phyloP scores from a whole-genome alignment of 2,797 vertebrate species.

The Chelonia mydas region DNA sequence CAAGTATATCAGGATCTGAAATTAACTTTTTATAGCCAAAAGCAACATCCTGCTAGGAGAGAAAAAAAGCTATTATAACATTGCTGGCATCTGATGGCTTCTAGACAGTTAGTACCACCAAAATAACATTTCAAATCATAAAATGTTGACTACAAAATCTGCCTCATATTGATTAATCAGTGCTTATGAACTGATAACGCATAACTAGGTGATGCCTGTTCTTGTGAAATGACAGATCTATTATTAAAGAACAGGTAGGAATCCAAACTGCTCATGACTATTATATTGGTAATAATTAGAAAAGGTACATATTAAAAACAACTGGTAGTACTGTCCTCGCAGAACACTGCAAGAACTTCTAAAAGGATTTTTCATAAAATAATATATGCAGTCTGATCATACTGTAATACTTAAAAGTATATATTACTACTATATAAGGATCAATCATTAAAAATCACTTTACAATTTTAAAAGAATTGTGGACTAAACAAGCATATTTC shows the following conservation, averaged over 20 bases:
- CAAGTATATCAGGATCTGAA: conserved; percentile 91
- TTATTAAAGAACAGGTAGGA: conserved; percentile 58
- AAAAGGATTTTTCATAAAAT: not conserved
- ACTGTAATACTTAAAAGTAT: conserved; percentile 16
- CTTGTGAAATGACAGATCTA: conserved; percentile 68
- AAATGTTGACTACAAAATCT: conserved; percentile 74
- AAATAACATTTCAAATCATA: conserved; percentile 81
- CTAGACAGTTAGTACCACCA: conserved; percentile 79
- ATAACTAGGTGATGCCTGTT: conserved; percentile 52
- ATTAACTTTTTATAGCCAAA: conserved; percentile 92
- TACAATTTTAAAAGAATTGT: not conserved
- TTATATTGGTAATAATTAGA: conserved; percentile 34
- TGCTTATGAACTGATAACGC: conserved; percentile 66
- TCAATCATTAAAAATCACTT: conserved; percentile 21
- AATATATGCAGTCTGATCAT: not conserved
- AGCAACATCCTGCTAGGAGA: conserved; percentile 86
- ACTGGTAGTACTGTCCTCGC: not conserved
- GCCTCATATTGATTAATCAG: conserved; percentile 76
- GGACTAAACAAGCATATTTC: not conserved
- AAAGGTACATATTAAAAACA: conserved; percentile 27
- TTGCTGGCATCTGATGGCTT: conserved; percentile 81
- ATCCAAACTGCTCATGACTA: not conserved
- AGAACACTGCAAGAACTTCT: conserved; percentile 11
- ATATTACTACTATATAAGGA: not conserved
- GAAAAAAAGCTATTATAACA: conserved; percentile 83